phyloP scores from a whole-genome alignment of 2,888 invertebrate species.

The Conchocele bisecta region DNA sequence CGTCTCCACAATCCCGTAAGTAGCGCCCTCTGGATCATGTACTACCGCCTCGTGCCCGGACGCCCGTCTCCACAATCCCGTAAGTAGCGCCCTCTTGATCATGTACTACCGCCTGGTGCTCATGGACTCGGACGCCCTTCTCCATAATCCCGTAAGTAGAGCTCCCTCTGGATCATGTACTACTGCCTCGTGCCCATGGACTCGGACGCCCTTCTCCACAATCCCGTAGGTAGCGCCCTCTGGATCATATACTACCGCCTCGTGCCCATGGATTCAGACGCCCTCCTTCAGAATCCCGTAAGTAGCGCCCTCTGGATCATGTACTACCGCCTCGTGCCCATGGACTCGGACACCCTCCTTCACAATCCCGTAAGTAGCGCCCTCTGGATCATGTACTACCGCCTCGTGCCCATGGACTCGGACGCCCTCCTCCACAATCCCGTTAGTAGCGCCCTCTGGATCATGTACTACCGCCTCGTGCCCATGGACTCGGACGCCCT shows the following conservation, averaged over 20 bases:
- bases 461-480: conserved; percentile 91
- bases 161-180: conserved; percentile 94
- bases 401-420: conserved; percentile 83
- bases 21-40: conserved; percentile 93
- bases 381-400: conserved; percentile 95
- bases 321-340: conserved; percentile 89
- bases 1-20: conserved; percentile 64
- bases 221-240: conserved; percentile 92
- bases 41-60: conserved; percentile 88
- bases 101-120: conserved; percentile 90
- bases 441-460: conserved; percentile 93
- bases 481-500: conserved; percentile 81
- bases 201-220: conserved; percentile 87
- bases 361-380: conserved; percentile 84
- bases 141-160: conserved; percentile 67
- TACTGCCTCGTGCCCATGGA: conserved; percentile 86
- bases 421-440: conserved; percentile 90
- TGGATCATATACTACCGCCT: conserved; percentile 96
- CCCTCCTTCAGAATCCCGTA: conserved; percentile 64
- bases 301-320: conserved; percentile 92
- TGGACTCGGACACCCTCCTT: conserved; percentile 48
- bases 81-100: conserved; percentile 94
- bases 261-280: conserved; percentile 57
- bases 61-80: conserved; percentile 89
- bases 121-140: conserved; percentile 47